Evolutionary conservation across 2,797 vertebrate genomes (phyloP).

Genomic region (Pseudochirops cupreus): DNA sequence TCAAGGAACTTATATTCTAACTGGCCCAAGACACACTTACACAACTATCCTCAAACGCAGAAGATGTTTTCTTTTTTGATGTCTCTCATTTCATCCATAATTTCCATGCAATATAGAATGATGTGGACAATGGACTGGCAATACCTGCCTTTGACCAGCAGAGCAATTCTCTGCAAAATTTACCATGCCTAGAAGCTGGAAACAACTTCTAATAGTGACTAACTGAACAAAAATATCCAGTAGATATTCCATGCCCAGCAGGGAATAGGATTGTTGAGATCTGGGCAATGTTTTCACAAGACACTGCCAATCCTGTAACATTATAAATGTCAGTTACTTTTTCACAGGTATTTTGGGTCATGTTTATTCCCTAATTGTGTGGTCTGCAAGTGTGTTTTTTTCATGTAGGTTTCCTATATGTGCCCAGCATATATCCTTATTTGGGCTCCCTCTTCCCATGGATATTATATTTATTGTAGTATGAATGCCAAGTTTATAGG

Average conservation of each 20-base stretch:
- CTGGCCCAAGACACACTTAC: not conserved
- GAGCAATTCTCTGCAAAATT: not conserved
- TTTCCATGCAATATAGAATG: not conserved
- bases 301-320: not conserved
- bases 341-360: not conserved
- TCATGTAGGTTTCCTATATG: not conserved
- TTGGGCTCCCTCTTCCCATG: not conserved
- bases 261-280: not conserved
- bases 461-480: not conserved
- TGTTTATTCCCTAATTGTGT: not conserved
- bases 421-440: not conserved
- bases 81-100: not conserved
- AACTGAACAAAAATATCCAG: not conserved
- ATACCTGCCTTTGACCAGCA: not conserved
- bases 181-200: not conserved
- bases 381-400: not conserved
- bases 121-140: fast-evolving
- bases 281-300: not conserved
- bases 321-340: not conserved
- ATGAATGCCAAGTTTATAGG: not conserved
- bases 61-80: not conserved
- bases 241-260: not conserved
- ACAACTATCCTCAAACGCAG: not conserved
- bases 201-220: not conserved
- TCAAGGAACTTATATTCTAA: too few relatives aligned